Evolutionary conservation across 1,140 invertebrate species (phyloP).

Genomic region (Cyrtorhinus lividipennis): DNA sequence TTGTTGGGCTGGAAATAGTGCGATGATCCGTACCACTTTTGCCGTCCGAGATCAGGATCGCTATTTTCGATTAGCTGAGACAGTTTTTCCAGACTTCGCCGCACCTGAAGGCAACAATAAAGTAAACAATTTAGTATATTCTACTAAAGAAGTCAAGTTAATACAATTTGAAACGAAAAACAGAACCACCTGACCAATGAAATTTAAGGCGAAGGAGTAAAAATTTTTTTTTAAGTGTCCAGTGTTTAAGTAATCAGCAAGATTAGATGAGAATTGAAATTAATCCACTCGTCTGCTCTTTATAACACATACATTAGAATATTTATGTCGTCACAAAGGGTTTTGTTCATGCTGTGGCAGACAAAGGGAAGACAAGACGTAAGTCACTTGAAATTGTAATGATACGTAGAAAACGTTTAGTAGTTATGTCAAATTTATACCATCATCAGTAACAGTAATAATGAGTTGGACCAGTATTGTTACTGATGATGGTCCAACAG

Average conservation of each 20-base stretch:
- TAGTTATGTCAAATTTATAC: no score
- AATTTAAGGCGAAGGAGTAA: not conserved
- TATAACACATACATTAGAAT: no score
- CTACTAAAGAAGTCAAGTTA: not conserved
- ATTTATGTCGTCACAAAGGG: no score
- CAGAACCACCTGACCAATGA: not conserved
- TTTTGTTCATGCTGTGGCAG: no score
- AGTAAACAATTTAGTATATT: not conserved
- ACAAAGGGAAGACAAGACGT: no score
- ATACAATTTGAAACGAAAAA: not conserved
- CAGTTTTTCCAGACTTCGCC: slow-evolving; percentile 21
- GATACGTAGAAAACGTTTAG: no score
- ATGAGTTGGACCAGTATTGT: no score
- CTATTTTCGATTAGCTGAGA: slow-evolving; percentile 19
- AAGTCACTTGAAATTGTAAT: no score
- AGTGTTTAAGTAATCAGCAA: not conserved
- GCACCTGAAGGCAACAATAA: slow-evolving; percentile 18
- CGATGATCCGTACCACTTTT: slow-evolving; percentile 8
- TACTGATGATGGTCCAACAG: no score
- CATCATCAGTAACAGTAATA: no score
- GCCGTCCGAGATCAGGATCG: not conserved
- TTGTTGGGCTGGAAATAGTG: slow-evolving; percentile 12
- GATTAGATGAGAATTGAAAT: not conserved
- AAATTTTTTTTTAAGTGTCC: no score
- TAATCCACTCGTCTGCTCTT: not conserved